Evolutionary conservation across 2,797 vertebrate species (phyloP).

Genomic region (Ceyx erithaca): DNA sequence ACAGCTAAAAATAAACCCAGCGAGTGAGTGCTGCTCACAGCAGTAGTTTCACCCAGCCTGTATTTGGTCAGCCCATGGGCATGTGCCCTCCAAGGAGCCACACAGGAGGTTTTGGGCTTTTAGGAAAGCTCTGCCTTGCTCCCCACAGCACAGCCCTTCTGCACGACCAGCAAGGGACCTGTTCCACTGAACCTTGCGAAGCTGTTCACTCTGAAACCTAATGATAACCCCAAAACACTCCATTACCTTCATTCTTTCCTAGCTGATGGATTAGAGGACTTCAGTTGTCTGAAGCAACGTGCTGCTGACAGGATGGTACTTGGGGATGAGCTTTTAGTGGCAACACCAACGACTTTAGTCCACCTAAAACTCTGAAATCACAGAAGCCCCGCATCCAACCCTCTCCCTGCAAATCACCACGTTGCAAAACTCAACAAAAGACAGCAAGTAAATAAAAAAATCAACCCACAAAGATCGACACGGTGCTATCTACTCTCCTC

Average conservation of each 20-base stretch:
- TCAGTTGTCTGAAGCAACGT: background rate
- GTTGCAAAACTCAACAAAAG: fast-evolving
- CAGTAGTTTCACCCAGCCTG: fast-evolving
- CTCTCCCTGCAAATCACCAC: fast-evolving
- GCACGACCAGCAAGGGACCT: fast-evolving
- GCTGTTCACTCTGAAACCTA: background rate
- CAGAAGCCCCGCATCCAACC: background rate
- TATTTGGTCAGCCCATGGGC: fast-evolving
- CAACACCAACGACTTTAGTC: background rate
- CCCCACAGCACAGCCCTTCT: background rate
- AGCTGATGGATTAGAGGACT: background rate
- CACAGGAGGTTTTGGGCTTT: background rate
- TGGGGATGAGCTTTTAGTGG: fast-evolving
- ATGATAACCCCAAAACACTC: fast-evolving
- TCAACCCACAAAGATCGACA: too few relatives aligned
- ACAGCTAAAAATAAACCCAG: background rate
- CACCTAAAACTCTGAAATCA: background rate
- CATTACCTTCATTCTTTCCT: background rate
- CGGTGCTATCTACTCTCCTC: fast-evolving
- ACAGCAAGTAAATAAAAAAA: too few relatives aligned
- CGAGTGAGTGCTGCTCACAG: fast-evolving
- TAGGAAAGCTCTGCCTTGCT: background rate
- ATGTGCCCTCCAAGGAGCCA: fast-evolving
- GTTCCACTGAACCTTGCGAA: background rate
- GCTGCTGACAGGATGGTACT: background rate